Conservation (phyloP, 2,888 invertebrate genomes). For the Litoditis marina region DNA sequence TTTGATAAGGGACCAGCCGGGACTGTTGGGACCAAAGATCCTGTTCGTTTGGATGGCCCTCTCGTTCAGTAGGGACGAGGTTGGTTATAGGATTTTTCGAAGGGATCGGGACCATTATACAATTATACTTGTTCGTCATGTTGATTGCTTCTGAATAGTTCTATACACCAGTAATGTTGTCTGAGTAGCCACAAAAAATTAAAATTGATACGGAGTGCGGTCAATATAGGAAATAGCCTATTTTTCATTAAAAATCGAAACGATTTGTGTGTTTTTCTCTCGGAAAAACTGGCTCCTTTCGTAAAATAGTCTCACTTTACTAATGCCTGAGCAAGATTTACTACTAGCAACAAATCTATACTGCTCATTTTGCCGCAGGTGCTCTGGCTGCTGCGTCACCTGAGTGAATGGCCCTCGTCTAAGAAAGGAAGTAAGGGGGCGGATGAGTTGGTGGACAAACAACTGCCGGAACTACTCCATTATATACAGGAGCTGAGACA, state of each 20-base stretch:
- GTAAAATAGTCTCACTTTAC: background rate
- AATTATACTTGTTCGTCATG: too few species aligned
- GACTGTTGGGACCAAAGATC: conserved; percentile 87
- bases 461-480: conserved; percentile 91
- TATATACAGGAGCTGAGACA: conserved; percentile 93
- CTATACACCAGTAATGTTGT: too few species aligned
- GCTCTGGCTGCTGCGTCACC: conserved; percentile 88
- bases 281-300: background rate
- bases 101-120: too few species aligned
- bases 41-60: conserved; percentile 92
- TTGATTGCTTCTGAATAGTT: too few species aligned
- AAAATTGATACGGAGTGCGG: too few species aligned
- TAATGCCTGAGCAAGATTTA: background rate
- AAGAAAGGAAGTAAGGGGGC: conserved; percentile 67
- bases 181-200: too few species aligned
- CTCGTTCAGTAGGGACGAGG: conserved; percentile 91
- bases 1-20: conserved; percentile 95
- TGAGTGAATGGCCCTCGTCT: conserved; percentile 84
- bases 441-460: conserved; percentile 66
- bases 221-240: too few species aligned
- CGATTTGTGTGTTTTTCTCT: too few species aligned
- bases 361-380: conserved; percentile 25
- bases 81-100: conserved; percentile 66
- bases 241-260: too few species aligned
- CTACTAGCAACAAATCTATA: background rate